These are phyloP conservation scores for Latrodectus elegans DNA, from an alignment of 2,888 invertebrate genomes.

Conservation along the genomic window DNA sequence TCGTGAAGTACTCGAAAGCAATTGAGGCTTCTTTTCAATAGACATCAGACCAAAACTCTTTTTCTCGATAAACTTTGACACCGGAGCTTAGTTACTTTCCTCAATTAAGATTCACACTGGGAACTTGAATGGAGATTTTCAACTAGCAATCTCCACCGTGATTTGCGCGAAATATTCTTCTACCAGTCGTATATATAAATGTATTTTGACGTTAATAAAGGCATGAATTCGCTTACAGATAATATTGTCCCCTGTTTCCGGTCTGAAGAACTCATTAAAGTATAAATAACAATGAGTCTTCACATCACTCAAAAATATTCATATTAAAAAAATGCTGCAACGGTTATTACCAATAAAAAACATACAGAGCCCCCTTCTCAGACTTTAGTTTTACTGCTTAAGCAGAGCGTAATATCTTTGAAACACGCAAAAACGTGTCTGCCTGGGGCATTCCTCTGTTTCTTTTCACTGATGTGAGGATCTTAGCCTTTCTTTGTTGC, in stretches of 20 bases:
- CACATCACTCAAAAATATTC: constrained; percentile 14
- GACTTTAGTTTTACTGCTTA: constrained; percentile 33
- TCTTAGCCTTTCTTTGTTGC: constrained; percentile 2
- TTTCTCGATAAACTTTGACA: too few relatives aligned
- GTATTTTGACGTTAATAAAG: neutral
- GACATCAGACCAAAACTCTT: too few relatives aligned
- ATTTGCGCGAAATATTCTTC: neutral
- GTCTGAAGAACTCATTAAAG: constrained; percentile 37
- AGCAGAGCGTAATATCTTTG: constrained; percentile 24
- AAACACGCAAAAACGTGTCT: constrained; percentile 49
- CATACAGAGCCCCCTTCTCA: constrained; percentile 25
- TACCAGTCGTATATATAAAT: too few relatives aligned
- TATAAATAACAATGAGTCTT: constrained; percentile 37
- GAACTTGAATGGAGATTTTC: too few relatives aligned
- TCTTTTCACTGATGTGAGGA: neutral
- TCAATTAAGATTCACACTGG: too few relatives aligned
- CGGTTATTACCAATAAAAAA: constrained; percentile 53
- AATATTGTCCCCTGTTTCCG: constrained; percentile 32
- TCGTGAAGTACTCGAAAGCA: too few relatives aligned
- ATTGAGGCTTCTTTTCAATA: too few relatives aligned
- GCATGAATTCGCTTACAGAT: constrained; percentile 16
- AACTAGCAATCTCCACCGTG: neutral
- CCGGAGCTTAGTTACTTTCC: too few relatives aligned
- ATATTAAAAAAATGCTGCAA: constrained; percentile 26
- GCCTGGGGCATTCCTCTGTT: constrained; percentile 15